Conservation (phyloP, 1,140 invertebrate species). For the Megalopta genalis region DNA sequence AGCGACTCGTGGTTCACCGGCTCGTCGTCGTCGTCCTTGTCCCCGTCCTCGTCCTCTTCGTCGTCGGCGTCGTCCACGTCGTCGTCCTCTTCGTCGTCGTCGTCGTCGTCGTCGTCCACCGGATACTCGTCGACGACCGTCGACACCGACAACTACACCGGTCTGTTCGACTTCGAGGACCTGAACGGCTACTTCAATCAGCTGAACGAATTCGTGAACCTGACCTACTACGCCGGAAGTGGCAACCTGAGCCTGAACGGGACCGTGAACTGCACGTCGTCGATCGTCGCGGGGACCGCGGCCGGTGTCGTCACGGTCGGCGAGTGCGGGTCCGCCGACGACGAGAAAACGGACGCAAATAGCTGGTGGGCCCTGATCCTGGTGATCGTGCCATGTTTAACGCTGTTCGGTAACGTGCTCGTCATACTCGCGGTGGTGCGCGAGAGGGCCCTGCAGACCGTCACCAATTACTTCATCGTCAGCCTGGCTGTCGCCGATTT, state of each 20-base stretch:
- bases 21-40: constrained; percentile 3
- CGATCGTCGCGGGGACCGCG: constrained; percentile 76
- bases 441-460: constrained; percentile 94
- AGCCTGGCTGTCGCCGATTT: constrained; percentile 98
- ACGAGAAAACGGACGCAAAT: constrained; percentile 79
- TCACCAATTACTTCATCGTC: constrained; percentile 99
- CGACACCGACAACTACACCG: constrained; percentile 73
- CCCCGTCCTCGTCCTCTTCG: constrained; percentile 23
- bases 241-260: constrained; percentile 64
- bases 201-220: constrained; percentile 74
- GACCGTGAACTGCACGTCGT: constrained; percentile 68
- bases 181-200: constrained; percentile 75
- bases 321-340: constrained; percentile 49
- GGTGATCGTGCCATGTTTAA: constrained; percentile 94
- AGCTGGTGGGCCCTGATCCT: constrained; percentile 93
- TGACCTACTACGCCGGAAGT: constrained; percentile 72
- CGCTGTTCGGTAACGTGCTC: constrained; percentile 97
- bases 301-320: constrained; percentile 57
- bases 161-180: constrained; percentile 77
- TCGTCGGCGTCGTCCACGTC: background rate
- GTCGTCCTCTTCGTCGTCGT: background rate
- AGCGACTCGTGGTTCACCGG: constrained; percentile 7
- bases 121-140: background rate
- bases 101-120: constrained; percentile 44
- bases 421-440: constrained; percentile 96